phyloP scores from a whole-genome alignment of 2,888 invertebrate species.

The Melipona beecheii region DNA sequence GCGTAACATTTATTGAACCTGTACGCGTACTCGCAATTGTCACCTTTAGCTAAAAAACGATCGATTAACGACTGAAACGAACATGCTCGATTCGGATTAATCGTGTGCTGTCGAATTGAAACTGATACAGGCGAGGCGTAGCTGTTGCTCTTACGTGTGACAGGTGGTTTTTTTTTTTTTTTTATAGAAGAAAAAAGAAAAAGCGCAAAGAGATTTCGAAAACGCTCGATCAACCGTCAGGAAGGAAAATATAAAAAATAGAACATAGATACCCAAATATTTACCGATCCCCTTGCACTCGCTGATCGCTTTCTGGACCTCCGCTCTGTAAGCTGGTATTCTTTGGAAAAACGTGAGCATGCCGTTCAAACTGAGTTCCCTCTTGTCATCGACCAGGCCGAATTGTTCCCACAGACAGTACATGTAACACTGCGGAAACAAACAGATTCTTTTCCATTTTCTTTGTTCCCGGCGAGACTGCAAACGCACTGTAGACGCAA shows the following conservation, averaged over 20 bases:
- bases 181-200: too few species aligned
- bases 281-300: slow-evolving; percentile 80
- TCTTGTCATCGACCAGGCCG: slow-evolving; percentile 81
- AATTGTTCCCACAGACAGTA: slow-evolving; percentile 82
- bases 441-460: not conserved
- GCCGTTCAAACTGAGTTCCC: slow-evolving; percentile 78
- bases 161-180: not conserved
- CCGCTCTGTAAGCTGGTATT: slow-evolving; percentile 80
- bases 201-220: slow-evolving; percentile 30
- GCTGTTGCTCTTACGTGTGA: not conserved
- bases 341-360: slow-evolving; percentile 81
- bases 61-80: not conserved
- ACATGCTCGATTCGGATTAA: slow-evolving; percentile 18
- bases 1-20: slow-evolving; percentile 82
- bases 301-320: slow-evolving; percentile 78
- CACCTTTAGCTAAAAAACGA: slow-evolving; percentile 75
- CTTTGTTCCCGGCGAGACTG: not conserved
- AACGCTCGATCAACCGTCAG: slow-evolving; percentile 55
- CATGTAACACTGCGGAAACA: slow-evolving; percentile 80
- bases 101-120: slow-evolving; percentile 54
- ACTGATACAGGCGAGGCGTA: not conserved
- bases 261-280: slow-evolving; percentile 76
- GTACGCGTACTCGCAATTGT: slow-evolving; percentile 81
- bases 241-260: slow-evolving; percentile 34
- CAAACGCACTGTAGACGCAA: not conserved